Conservation (phyloP, 30 jellyfish, hydroid and myxozoan genomes). For the Hydra vulgaris region DNA sequence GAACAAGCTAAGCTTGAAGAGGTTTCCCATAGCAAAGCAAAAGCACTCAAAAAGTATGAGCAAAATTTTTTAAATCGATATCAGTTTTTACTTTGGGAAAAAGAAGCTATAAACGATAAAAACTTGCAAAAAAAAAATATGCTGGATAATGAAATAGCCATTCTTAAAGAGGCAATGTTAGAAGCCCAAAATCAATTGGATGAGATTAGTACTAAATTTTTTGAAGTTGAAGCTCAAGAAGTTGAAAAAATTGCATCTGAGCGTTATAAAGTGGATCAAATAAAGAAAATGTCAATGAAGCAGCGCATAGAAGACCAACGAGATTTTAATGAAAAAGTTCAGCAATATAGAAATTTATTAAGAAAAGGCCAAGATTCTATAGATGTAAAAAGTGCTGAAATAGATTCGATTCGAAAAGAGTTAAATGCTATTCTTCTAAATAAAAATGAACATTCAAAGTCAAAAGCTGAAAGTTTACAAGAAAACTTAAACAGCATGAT, state of each 20-base stretch:
- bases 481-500: conserved; percentile 13
- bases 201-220: conserved; percentile 36
- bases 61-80: conserved; percentile 49
- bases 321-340: conserved; percentile 30
- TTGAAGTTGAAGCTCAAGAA: conserved; percentile 31
- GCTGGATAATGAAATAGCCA: conserved; percentile 27
- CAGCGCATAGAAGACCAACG: conserved; percentile 36
- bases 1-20: conserved; percentile 43
- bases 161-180: conserved; percentile 27
- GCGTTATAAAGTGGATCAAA: conserved; percentile 36
- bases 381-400: conserved; percentile 29
- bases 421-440: conserved; percentile 9
- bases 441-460: conserved; percentile 33
- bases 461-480: conserved; percentile 30
- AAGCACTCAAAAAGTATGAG: conserved; percentile 40
- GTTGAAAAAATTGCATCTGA: conserved; percentile 39
- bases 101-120: conserved; percentile 44
- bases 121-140: conserved; percentile 23
- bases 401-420: conserved; percentile 22
- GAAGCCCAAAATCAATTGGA: conserved; percentile 38
- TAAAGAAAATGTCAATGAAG: conserved; percentile 46
- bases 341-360: conserved; percentile 11
- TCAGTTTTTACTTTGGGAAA: conserved; percentile 74
- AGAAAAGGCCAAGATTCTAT: conserved; percentile 21
- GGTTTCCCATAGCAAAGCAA: conserved; percentile 32